phyloP scores from a whole-genome alignment of 2,113 vertebrate species.

The Ranitomeya imitator region DNA sequence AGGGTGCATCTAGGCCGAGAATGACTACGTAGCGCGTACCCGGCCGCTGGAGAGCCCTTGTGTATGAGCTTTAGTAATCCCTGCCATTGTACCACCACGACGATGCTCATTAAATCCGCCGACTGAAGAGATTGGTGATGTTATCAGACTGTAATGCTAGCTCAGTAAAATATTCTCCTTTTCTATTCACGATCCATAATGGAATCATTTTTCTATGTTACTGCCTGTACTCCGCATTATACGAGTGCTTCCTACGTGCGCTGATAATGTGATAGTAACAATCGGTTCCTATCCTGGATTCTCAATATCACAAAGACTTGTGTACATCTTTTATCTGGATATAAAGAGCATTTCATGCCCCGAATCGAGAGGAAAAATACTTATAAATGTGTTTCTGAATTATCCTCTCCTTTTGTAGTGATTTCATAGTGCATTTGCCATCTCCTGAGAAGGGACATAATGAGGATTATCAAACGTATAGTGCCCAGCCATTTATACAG shows the following conservation, averaged over 20 bases:
- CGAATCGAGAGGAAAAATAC: neutral
- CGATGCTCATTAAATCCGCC: neutral
- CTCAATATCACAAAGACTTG: neutral
- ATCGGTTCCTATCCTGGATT: neutral
- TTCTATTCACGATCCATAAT: conserved; percentile 15
- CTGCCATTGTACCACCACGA: neutral
- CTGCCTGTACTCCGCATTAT: neutral
- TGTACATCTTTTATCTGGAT: neutral
- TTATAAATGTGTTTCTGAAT: neutral
- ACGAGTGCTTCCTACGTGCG: neutral
- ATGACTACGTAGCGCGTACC: neutral
- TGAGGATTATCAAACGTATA: too few relatives aligned
- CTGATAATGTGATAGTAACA: conserved; percentile 12
- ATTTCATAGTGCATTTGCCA: neutral
- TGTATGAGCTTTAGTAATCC: neutral
- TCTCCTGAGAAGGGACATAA: too few relatives aligned
- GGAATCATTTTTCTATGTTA: conserved; percentile 25
- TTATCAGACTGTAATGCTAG: conserved; percentile 28
- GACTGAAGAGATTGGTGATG: conserved; percentile 39
- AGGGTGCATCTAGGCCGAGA: neutral
- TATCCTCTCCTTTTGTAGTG: neutral
- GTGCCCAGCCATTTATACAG: neutral
- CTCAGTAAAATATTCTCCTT: neutral
- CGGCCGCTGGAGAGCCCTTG: too few relatives aligned
- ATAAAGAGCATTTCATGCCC: neutral